Percentiles rank a stretch among this genome's conserved stretches.
phyloP scores from a whole-genome alignment of 1,140 invertebrate species.

The Goniozus legneri region DNA sequence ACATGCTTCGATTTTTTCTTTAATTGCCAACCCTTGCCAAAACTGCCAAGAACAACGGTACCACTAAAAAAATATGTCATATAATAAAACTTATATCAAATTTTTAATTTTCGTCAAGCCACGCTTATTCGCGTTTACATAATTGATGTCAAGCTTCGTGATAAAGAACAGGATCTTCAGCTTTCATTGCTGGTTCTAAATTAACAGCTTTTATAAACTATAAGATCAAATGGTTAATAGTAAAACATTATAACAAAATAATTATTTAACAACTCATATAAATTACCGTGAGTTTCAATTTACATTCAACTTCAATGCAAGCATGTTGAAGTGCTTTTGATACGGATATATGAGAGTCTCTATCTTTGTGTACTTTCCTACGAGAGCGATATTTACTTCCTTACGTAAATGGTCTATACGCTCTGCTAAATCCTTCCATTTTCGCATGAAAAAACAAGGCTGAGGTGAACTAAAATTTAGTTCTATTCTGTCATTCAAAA shows the following conservation, averaged over 20 bases:
- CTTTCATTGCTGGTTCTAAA: conserved; percentile 71
- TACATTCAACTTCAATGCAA: conserved; percentile 75
- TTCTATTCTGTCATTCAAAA: conserved; percentile 76
- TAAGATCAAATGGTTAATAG: conserved; percentile 3
- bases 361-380: conserved; percentile 96
- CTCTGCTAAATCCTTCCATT: conserved; percentile 86
- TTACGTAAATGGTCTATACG: conserved; percentile 73
- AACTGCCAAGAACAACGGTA: conserved; percentile 91
- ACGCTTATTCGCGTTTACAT: conserved; percentile 75
- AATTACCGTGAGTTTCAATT: conserved; percentile 70
- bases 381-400: conserved; percentile 85
- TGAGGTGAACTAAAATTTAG: conserved; percentile 65
- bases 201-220: conserved; percentile 84
- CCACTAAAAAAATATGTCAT: conserved; percentile 60
- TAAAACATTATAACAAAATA: conserved; percentile 1
- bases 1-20: conserved; percentile 90
- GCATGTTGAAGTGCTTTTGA: conserved; percentile 93
- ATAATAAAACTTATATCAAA: not conserved
- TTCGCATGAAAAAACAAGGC: conserved; percentile 74
- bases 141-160: conserved; percentile 89
- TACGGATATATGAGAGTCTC: conserved; percentile 96
- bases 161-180: conserved; percentile 75
- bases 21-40: conserved; percentile 88
- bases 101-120: not conserved
- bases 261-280: not conserved